These are phyloP conservation scores for Axinella damicornis DNA, from an alignment of 37 sponge, comb jelly and placozoan genomes.

Conservation along the genomic window DNA sequence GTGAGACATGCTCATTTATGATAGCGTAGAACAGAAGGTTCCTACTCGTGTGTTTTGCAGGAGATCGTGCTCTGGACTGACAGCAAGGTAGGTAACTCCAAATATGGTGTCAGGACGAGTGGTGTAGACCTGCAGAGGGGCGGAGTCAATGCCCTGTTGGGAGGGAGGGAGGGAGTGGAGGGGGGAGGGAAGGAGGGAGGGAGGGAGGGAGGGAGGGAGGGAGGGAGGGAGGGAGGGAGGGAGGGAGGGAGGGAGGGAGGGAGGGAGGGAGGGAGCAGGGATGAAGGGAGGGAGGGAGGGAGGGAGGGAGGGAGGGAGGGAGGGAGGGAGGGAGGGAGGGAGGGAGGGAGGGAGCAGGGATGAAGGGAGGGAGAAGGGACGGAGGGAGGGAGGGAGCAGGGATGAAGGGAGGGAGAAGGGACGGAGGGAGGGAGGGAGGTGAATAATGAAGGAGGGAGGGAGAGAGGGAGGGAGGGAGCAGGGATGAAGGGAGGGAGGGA, in stretches of 20 bases:
- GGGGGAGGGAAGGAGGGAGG: background rate
- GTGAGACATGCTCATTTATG: background rate
- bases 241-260: background rate
- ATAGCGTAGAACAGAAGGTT: background rate
- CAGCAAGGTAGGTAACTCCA: conserved; percentile 72
- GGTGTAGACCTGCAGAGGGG: conserved; percentile 62
- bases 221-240: background rate
- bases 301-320: background rate
- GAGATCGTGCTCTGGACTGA: conserved; percentile 66
- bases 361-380: background rate
- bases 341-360: background rate
- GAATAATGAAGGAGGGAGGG: background rate
- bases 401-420: too few relatives aligned
- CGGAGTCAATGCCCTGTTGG: background rate
- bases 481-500: background rate
- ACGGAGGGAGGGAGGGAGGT: background rate
- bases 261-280: background rate
- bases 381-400: background rate
- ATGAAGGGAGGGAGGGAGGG: background rate
- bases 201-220: background rate
- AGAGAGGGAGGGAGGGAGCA: background rate
- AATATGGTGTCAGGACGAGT: conserved; percentile 71
- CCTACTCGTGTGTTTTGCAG: conserved; percentile 9
- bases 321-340: background rate
- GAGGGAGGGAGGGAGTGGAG: background rate